Base-by-base conservation (phyloP, 2,113 vertebrate species). In the Sinocyclocheilus grahami region DNA sequence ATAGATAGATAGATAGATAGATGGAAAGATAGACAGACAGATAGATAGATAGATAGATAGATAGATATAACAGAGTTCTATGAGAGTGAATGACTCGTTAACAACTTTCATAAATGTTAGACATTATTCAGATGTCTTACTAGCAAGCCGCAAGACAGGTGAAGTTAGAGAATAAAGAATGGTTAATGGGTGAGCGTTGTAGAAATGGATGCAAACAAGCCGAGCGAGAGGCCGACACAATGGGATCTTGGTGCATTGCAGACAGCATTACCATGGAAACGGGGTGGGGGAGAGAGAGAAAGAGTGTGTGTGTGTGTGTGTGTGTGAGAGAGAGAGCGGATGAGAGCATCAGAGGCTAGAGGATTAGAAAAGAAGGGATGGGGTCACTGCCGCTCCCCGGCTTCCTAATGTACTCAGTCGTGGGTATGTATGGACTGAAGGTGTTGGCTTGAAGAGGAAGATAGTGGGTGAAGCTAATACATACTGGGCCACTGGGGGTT, bases 261-360 rank as follows among this genome's bases (percentile, higher is more conserved):
- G 95, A 95, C 91, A 86, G 93, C 90, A 96, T 97, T 95, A 90
- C 95, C 95, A 95, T 97, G 95, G 96, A 95, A 96, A 97, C 96
- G 83, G 92, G 89, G 88, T 82, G 77, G 90, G 90, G 78, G 91
- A 86, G 88, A 51, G 91, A 92, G 92, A 91, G 74, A 63, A 63
- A 80, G 78, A 82, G 27, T 53, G 24, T 37, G 92, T 48, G 46
- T 48, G 46, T 48, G 46, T 48, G 46, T 48, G 46, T 48, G 46
- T 48, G 46, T 48, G 46, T 12, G 46, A 3, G 46, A 3, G 46
- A 7, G 48, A 67, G 85, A 65, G 91, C 90, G 89, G 88, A 89
- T 91, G 87, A 92, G 91, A 84, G 85, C 91, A 90, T 90, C 86
- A 76, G 71, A 91, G 91, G 74, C 27, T 63, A 65, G 92, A 92